Percentiles rank a stretch among this genome's conserved stretches.
Conservation (phyloP, 2,888 invertebrate genomes). For the Lamproptera curius region DNA sequence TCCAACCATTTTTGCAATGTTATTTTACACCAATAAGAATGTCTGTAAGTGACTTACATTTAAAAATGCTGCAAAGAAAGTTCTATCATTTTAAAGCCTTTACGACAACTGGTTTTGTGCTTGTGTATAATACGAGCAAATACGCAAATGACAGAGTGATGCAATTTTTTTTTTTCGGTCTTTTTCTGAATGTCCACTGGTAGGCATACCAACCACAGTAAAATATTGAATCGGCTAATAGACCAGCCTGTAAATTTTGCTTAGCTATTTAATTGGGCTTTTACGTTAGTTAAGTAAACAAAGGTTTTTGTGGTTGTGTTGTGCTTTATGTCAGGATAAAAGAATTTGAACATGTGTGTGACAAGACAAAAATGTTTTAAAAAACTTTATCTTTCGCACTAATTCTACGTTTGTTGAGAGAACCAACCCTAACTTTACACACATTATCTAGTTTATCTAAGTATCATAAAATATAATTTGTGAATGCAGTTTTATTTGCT, state of each 20-base stretch:
- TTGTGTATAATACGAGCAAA: conserved; percentile 46
- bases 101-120: conserved; percentile 62
- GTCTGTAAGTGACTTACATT: conserved; percentile 40
- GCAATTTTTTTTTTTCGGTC: conserved; percentile 41
- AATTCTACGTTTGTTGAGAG: too few species aligned
- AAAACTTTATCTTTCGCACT: too few species aligned
- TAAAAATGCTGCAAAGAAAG: conserved; percentile 57
- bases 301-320: too few species aligned
- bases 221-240: conserved; percentile 58
- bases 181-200: conserved; percentile 31
- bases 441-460: too few species aligned
- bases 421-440: too few species aligned
- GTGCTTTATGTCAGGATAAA: too few species aligned
- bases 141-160: conserved; percentile 48
- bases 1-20: too few species aligned
- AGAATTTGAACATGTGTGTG: too few species aligned
- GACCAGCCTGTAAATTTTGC: conserved; percentile 45
- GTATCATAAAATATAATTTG: too few species aligned
- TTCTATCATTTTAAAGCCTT: conserved; percentile 69
- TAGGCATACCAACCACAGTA: conserved; percentile 63
- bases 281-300: too few species aligned
- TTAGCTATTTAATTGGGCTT: background rate
- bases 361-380: too few species aligned
- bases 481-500: too few species aligned
- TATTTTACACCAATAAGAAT: background rate